Conservation (phyloP, 2,113 vertebrate genomes). For the Zonotrichia leucophrys region DNA sequence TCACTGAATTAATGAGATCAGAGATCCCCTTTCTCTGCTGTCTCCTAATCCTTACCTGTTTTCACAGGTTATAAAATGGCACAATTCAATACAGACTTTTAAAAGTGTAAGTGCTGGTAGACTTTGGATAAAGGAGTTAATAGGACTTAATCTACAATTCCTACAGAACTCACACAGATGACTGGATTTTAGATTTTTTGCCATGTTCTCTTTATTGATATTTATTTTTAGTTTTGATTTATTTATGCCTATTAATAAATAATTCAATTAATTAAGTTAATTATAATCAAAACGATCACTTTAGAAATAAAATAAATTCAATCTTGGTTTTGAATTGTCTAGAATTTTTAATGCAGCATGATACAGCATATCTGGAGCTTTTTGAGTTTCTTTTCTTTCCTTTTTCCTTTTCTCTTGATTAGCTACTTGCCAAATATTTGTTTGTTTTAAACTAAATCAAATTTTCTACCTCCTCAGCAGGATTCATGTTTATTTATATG, state of each 20-base stretch:
- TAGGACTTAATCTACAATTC: neutral
- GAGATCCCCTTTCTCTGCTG: neutral
- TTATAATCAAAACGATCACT: neutral
- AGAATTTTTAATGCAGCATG: neutral
- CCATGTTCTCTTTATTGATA: neutral
- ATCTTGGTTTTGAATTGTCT: neutral
- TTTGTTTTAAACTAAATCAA: conserved; percentile 19
- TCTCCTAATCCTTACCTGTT: neutral
- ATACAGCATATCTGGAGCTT: neutral
- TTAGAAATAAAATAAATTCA: conserved; percentile 15
- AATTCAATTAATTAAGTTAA: neutral
- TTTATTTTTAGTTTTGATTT: conserved; percentile 8
- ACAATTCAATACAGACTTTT: neutral
- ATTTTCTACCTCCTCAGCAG: conserved; percentile 8
- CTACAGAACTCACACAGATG: neutral
- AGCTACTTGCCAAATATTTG: conserved; percentile 4
- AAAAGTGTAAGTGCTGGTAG: neutral
- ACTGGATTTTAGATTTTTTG: neutral
- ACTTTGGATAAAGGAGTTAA: neutral
- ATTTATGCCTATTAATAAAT: conserved; percentile 17
- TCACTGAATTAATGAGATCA: neutral
- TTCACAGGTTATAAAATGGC: neutral
- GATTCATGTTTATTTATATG: conserved; percentile 5
- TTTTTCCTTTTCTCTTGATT: conserved; percentile 2
- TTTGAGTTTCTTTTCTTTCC: neutral